Base-by-base conservation (phyloP, 2,888 invertebrate genomes). In the Trissonchulus latispiculum region DNA sequence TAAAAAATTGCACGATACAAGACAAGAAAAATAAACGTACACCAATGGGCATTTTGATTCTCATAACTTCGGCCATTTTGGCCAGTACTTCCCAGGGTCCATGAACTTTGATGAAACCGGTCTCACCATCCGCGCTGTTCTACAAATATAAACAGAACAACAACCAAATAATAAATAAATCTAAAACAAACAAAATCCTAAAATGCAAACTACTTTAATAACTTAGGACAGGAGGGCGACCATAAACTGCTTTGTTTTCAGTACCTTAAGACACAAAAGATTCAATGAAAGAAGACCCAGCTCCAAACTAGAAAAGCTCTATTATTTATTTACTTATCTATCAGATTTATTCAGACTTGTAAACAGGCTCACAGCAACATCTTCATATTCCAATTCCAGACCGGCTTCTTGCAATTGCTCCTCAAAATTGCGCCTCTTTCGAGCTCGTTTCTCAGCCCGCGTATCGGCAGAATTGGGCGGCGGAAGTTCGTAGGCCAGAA, bases 31-130 rank as follows among this genome's bases (percentile, higher is more conserved):
- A 48, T 48, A 48, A 48, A 23, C 68, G 77, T 77, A 84, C 83
- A 73, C 82, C 80, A 23, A 84, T 77, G 1, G 84, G 84, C 83
- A 84, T 83, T 76, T 84, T 61, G 2, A 81, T 77, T 31, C 76
- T 75, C 74, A 81, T 64, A 18, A 81, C 61, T 73, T 81, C 80
- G 32, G 81, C 81, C 74, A 80, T 80, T 61, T 77, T 76, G 64
- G 77, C 76, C 48, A 81, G 75, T 23, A 81, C 76, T 62, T 75
- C 67, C 73, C 80, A 81, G 1, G 81, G 81, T 15, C 79, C 81
- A 73, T 81, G 81, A 36, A 81, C 72, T 18, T 80, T 77, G 31
- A 79, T 76, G 75, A 80, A 81, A n/a, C 73, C 67, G 1, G 79
- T 80, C 73, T 81, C 81, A 15, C 79, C 78, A 76, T 81, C 80